Percentiles rank a stretch among this genome's conserved stretches.
phyloP scores from a whole-genome alignment of 2,888 invertebrate genomes.

The Nomada fucata region DNA sequence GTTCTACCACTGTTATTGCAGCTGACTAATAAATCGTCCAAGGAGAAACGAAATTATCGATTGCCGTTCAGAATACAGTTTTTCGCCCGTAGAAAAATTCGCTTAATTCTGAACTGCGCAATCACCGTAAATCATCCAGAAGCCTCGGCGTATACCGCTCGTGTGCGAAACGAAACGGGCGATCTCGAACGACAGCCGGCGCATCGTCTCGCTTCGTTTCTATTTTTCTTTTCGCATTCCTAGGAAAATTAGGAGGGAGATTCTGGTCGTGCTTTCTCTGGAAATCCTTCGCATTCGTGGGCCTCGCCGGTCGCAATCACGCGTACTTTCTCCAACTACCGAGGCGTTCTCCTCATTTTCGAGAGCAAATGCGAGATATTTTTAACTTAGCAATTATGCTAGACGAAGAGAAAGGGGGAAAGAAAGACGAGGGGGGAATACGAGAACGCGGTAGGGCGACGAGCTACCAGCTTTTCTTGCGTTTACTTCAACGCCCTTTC shows the following conservation, averaged over 20 bases:
- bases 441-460: slow-evolving; percentile 21
- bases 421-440: slow-evolving; percentile 11
- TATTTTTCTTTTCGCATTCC: slow-evolving; percentile 29
- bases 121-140: neutral
- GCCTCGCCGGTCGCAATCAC: slow-evolving; percentile 62
- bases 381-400: slow-evolving; percentile 73
- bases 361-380: slow-evolving; percentile 66
- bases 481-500: slow-evolving; percentile 64
- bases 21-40: slow-evolving; percentile 76
- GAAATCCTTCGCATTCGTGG: slow-evolving; percentile 60
- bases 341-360: slow-evolving; percentile 69
- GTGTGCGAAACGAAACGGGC: neutral
- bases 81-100: slow-evolving; percentile 1
- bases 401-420: slow-evolving; percentile 12
- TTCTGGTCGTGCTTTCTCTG: slow-evolving; percentile 3
- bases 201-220: slow-evolving; percentile 6
- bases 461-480: slow-evolving; percentile 56
- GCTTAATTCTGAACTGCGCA: neutral
- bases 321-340: slow-evolving; percentile 63
- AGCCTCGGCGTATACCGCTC: neutral
- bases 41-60: slow-evolving; percentile 33
- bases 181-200: neutral
- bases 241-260: slow-evolving; percentile 58
- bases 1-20: slow-evolving; percentile 70
- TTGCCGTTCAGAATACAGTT: slow-evolving; percentile 7